These are phyloP conservation scores for Lycia hirtaria DNA, from an alignment of 2,888 invertebrate species.

Conservation along the genomic window DNA sequence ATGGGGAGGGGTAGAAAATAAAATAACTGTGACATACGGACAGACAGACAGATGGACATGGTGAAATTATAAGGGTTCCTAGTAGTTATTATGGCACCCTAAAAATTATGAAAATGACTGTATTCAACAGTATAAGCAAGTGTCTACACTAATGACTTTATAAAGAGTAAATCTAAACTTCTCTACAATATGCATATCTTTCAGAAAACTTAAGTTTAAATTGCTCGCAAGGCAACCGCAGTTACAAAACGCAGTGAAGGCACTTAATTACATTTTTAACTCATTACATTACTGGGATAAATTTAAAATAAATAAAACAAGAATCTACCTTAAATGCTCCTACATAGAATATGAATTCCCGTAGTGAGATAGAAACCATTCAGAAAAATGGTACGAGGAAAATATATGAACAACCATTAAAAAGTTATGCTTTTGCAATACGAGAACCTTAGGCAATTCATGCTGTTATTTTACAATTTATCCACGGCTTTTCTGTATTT, in stretches of 20 bases:
- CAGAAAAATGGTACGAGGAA: slow-evolving; percentile 33
- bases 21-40: no score
- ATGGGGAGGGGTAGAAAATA: no score
- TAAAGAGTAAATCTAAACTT: neutral
- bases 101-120: no score
- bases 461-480: neutral
- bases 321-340: neutral
- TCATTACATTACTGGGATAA: slow-evolving; percentile 22
- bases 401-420: slow-evolving; percentile 49
- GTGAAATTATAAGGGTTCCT: no score
- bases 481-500: neutral
- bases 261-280: slow-evolving; percentile 37
- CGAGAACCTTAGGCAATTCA: slow-evolving; percentile 41
- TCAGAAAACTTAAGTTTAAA: slow-evolving; percentile 26
- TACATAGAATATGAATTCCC: slow-evolving; percentile 3
- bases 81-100: no score
- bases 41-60: no score
- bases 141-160: no score
- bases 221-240: slow-evolving; percentile 25
- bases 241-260: slow-evolving; percentile 27
- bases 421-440: slow-evolving; percentile 47
- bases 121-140: no score
- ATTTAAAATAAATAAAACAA: neutral
- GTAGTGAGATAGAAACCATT: neutral
- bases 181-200: neutral